Conservation (phyloP, 2,888 invertebrate species). For the Horisme vitalbata region DNA sequence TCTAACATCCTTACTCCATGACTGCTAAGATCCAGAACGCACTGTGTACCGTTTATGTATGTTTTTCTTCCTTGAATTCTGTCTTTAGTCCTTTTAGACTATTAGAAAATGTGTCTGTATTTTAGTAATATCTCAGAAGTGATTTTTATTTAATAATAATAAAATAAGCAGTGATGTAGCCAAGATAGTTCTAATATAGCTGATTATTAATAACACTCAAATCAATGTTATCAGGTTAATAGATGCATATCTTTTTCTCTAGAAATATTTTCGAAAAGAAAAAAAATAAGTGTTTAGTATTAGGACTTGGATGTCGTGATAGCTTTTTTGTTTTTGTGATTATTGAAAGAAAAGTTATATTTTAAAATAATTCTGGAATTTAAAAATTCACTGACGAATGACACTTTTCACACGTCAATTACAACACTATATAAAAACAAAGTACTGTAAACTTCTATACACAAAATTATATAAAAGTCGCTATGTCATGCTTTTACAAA, state of each 20-base stretch:
- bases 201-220: conserved; percentile 51
- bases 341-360: neutral
- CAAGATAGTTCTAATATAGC: conserved; percentile 62
- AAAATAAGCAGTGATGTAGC: conserved; percentile 66
- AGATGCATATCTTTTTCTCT: conserved; percentile 82
- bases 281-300: conserved; percentile 68
- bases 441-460: conserved; percentile 40
- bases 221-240: conserved; percentile 75
- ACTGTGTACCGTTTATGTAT: conserved; percentile 27
- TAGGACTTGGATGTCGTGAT: conserved; percentile 78
- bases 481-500: conserved; percentile 47
- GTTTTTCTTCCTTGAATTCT: conserved; percentile 13
- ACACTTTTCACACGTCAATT: conserved; percentile 40
- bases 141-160: conserved; percentile 31
- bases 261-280: conserved; percentile 77
- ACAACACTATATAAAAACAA: conserved; percentile 24
- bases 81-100: conserved; percentile 23
- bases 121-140: conserved; percentile 18
- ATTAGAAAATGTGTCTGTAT: conserved; percentile 28
- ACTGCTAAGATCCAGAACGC: conserved; percentile 4
- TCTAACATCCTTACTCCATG: no score
- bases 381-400: conserved; percentile 41
- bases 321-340: conserved; percentile 49
- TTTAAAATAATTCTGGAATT: conserved; percentile 41
- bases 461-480: conserved; percentile 30